Base-by-base conservation (phyloP, 2,113 vertebrate species). In the Lota lota region DNA sequence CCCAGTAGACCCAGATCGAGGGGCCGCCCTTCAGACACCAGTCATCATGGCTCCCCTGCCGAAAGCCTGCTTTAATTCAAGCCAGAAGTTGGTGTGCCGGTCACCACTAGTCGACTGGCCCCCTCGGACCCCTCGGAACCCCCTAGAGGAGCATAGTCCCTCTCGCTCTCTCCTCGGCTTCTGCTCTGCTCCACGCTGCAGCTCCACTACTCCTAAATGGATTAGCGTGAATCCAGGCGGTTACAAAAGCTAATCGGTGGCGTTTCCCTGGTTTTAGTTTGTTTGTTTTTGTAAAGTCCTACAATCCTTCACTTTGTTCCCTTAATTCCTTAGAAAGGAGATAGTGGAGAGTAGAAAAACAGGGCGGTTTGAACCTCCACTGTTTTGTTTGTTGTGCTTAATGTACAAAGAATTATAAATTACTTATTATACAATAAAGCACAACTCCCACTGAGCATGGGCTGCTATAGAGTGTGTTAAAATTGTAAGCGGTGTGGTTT, bases 51-150 rank as follows among this genome's bases (percentile, higher is more conserved):
- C 72, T 80, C 80, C 75, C 73, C 65, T 71, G 74, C 80, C 76
- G 72, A 72, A 85, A 54, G 18, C 53, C 78, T 40, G 36, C 36
- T 82, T 88, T 90, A 89, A 88, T 87, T 88, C 86, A 87, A 85
- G n/a, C 82, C 89, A 90, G 89, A 86, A 85, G 84, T 80, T 62
- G 63, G 75, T 77, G 22, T 3, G 36, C 11, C 67, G 83, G 80
- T 86, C 74, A 51, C 77, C 36, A 77, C 75, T 84, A 78, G 75
- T 16, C 88, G 3, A 24, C 77, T 75, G 85, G 80, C 78, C 73
- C 77, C 51, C 50, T 61, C 68, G 79, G 75, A 83, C 84, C 85
- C 85, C 87, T 63, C 86, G 87, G 87, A 90, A 87, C 84, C 15
- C 4, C 16, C 15, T 18, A 14, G 53, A 54, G 53, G 18, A 54